Percentiles rank a stretch among this genome's conserved stretches.
phyloP scores from a whole-genome alignment of 2,113 vertebrate genomes.

The Pao palembangensis region DNA sequence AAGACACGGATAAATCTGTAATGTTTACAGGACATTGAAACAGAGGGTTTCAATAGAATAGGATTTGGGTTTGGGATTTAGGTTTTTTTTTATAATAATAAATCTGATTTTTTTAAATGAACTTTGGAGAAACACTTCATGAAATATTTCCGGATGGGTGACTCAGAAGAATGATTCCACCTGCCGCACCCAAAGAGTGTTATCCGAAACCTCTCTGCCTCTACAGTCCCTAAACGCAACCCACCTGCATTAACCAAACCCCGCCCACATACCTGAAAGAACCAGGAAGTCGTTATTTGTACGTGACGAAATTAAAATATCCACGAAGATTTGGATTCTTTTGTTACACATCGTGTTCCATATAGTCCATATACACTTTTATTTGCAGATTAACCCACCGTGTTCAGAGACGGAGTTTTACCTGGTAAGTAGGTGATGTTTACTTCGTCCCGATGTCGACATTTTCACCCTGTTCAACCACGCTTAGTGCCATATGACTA shows the following conservation, averaged over 20 bases:
- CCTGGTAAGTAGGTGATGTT: constrained; percentile 38
- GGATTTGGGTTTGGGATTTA: no score
- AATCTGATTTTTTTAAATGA: no score
- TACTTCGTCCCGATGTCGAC: constrained; percentile 9
- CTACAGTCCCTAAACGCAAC: background rate
- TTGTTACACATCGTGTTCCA: background rate
- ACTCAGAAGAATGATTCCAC: constrained; percentile 8
- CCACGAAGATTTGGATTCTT: no score
- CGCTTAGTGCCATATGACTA: constrained; percentile 14
- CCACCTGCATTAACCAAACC: constrained; percentile 57
- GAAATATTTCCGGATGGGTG: constrained; percentile 1
- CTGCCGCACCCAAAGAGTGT: constrained; percentile 7
- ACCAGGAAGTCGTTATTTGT: constrained; percentile 60
- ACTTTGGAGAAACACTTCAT: no score
- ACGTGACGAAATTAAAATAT: no score
- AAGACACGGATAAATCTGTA: no score
- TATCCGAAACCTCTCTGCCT: constrained; percentile 6
- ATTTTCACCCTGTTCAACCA: constrained; percentile 8
- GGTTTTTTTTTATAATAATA: no score
- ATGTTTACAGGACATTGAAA: no score
- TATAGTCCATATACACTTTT: background rate
- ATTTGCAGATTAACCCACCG: background rate
- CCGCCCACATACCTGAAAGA: constrained; percentile 74
- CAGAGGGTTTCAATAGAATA: no score
- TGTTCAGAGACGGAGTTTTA: constrained; percentile 8